Conservation (phyloP, 2,113 vertebrate species). For the Tringa solitaria region DNA sequence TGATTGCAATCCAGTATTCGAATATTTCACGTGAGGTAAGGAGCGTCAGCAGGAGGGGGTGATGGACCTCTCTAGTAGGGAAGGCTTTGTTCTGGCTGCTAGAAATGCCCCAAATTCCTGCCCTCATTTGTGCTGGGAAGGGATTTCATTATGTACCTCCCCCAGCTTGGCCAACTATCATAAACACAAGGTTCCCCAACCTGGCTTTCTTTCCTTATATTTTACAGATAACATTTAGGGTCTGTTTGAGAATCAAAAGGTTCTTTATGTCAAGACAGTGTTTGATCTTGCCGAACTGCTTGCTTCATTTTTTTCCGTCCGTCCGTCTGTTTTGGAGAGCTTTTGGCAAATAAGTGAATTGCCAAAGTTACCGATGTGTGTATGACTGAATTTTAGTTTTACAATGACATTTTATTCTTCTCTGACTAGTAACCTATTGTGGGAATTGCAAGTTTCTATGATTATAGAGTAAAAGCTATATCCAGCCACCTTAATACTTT, state of each 20-base stretch:
- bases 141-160: not conserved
- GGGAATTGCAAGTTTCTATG: not conserved
- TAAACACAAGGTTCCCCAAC: not conserved
- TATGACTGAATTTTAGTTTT: not conserved
- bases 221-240: not conserved
- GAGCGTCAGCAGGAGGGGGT: not conserved
- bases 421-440: not conserved
- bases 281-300: not conserved
- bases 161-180: not conserved
- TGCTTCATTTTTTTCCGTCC: not conserved
- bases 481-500: not conserved
- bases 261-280: not conserved
- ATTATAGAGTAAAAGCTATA: not conserved
- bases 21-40: fast-evolving
- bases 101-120: not conserved
- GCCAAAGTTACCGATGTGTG: not conserved
- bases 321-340: not conserved
- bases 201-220: not conserved
- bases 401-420: not conserved
- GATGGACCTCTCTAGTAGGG: not conserved
- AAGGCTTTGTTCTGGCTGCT: not conserved
- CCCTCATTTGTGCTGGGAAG: not conserved
- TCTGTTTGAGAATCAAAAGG: not conserved
- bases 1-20: not conserved
- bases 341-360: not conserved